Evolutionary conservation across 2,888 invertebrate species (phyloP), one percentile per base, ranked within the genome.

Genomic region (Epinotia brunnichana): DNA sequence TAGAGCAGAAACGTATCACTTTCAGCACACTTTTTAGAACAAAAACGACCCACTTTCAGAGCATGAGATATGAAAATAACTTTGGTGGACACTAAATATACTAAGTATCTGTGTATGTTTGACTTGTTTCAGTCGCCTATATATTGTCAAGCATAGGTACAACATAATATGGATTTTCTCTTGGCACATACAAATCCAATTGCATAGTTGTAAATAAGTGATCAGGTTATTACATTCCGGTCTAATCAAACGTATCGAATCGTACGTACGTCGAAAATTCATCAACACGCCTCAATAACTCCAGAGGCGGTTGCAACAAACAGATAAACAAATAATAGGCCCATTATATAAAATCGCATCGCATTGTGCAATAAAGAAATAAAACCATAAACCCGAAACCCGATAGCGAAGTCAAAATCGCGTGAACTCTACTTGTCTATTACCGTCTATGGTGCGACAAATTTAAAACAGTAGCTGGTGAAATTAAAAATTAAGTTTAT

Each of bases 371-470:
- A 73, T 63, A 59, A 53, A 59, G 19, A 17, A 63, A 69, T 62
- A 69, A 59, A 69, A 63, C 66, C 61, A 70, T 57, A 67, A 69
- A 63, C 48, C 70, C 73, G 74, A 74, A 75, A 74, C 70, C 29
- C 68, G 72, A 75, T 78, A 78, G 77, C 75, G 64, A 76, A 77
- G 75, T 78, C 76, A 76, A 79, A 74, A 77, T 71, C 70, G 76
- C 79, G 77, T 79, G 70, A 79, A 77, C 73, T 74, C 48, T 57
- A 10, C 48, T 59, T 61, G 66, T 72, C 71, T 68, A 72, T 72
- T 54, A 72, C 68, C 62, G 54, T 69, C 68, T 72, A 68, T 61
- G 15, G 53, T 10, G n/a, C 19, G 44, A 15, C 69, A 41, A 70
- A 62, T 19, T 53, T 70, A 56, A 13, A 11, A 10, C 15, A 17